Evolutionary conservation across 2,888 invertebrate species (phyloP), one percentile per base, ranked within the genome.

Genomic region (Adelphocoris suturalis): DNA sequence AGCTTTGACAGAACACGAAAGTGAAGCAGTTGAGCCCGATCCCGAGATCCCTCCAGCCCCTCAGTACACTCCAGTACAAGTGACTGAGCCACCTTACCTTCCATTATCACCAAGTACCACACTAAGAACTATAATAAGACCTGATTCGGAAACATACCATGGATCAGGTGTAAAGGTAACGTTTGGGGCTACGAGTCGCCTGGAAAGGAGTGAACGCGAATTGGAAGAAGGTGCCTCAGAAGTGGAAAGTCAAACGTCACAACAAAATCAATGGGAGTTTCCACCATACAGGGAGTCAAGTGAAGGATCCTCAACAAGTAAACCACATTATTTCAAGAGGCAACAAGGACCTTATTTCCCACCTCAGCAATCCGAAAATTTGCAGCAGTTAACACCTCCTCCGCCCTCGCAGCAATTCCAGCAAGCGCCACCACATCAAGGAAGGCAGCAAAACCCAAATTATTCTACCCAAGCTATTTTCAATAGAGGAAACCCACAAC

Each of bases 141-240:
- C 97, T 0, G 97, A 97, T 92, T 97, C 97, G 1, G 97, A 97
- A 93, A 95, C 95, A 16, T 97, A 96, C 92, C 97, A 97, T 92
- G 93, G 92, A 91, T 96, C 96, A 92, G 97, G 97, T 86, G 96
- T 97, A 0, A 96, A 96, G 92, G 96, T 97, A 0, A 97, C 97
- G 9, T 97, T 97, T 92, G 97, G 97, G 0, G 95, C 94, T 23
- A 93, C 94, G 0, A 93, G 94, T 5, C 94, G 57, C 28, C n/a
- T 52, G 37, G 86, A 86, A 11, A 78, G 61, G 11, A 86, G 84
- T 87, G 89, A 91, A 52, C 90, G 85, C 37, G 91, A 89, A n/a
- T 68, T 81, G 27, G 91, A 91, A 28, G 90, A 90, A 57, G 90
- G 91, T 88, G 91, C 92, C 11, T 91, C 92, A 16, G 90, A 91